Percentiles rank a stretch among this genome's conserved stretches.
phyloP scores from a whole-genome alignment of 53 echinoderm and acorn worm genomes.

The Actinopyga echinites region DNA sequence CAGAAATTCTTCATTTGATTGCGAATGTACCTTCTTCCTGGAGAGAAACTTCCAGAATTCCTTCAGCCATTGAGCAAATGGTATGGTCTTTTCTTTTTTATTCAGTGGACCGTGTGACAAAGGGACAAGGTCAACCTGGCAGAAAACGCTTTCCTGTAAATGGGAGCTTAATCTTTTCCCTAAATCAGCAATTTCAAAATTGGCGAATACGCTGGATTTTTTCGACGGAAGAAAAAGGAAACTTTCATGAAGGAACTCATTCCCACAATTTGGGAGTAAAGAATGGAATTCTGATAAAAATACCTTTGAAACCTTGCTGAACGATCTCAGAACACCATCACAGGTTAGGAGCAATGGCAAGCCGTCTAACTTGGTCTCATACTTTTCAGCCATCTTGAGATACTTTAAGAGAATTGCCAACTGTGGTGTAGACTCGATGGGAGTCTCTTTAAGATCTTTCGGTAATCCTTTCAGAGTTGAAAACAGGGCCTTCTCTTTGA shows the following conservation, averaged over 20 bases:
- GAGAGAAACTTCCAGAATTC: background rate
- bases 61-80: background rate
- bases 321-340: background rate
- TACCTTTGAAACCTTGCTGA: background rate
- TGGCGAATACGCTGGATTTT: background rate
- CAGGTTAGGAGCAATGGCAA: constrained; percentile 10
- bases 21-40: background rate
- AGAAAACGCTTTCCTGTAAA: background rate
- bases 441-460: background rate
- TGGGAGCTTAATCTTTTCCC: background rate
- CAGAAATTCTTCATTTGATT: background rate
- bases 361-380: background rate
- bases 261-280: constrained; percentile 6
- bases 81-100: background rate
- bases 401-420: background rate
- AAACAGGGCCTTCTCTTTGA: background rate
- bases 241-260: background rate
- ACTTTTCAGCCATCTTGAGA: background rate
- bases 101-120: background rate
- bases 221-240: background rate
- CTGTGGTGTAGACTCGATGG: background rate
- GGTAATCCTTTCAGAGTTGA: background rate
- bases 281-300: background rate
- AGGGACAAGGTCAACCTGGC: background rate
- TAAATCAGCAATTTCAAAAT: background rate